Evolutionary conservation across 1,140 invertebrate species (phyloP), one percentile per base, ranked within the genome.

Genomic region (Colletes gigas): DNA sequence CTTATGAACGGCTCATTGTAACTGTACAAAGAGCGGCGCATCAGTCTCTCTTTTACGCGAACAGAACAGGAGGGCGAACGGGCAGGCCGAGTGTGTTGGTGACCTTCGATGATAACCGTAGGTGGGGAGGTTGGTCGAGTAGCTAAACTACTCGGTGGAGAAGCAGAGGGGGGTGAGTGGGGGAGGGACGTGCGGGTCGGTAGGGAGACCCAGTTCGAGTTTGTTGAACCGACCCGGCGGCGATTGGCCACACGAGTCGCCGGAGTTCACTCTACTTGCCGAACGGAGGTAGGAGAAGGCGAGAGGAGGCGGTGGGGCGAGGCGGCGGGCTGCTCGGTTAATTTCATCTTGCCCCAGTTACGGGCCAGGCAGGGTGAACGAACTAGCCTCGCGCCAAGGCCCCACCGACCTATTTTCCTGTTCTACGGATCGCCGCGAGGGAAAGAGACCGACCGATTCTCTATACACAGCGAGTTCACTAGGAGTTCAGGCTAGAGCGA

Each of bases 301-400:
- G 83, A 71, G 82, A 76, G 82, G 76, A 57, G 62, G 77, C 70
- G 76, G 69, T 44, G 78, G 52, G 83, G 70, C 70, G 85, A 82
- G 85, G 83, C 75, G 83, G 83, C 82, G 79, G 85, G 83, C 82
- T 80, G 89, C 89, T 93, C 91, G 91, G 92, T 93, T 93, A 93
- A 93, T 93, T 93, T 93, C 93, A 93, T 93, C 93, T 93, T 93
- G 93, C 92, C 92, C 92, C 92, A 93, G 93, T 93, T 93, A 93
- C 92, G 91, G 92, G 91, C 88, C 91, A 91, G 89, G 90, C 90
- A 90, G 93, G 93, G 93, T 93, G 92, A 93, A 93, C 91, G 93
- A 93, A 93, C 93, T 92, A 93, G 92, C 92, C 92, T 93, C 92
- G 91, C 92, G 92, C 92, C 93, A 93, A 93, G 93, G 93, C 93